Evolutionary conservation across 1,140 invertebrate genomes (phyloP).

Genomic region (Diachasma alloeum): DNA sequence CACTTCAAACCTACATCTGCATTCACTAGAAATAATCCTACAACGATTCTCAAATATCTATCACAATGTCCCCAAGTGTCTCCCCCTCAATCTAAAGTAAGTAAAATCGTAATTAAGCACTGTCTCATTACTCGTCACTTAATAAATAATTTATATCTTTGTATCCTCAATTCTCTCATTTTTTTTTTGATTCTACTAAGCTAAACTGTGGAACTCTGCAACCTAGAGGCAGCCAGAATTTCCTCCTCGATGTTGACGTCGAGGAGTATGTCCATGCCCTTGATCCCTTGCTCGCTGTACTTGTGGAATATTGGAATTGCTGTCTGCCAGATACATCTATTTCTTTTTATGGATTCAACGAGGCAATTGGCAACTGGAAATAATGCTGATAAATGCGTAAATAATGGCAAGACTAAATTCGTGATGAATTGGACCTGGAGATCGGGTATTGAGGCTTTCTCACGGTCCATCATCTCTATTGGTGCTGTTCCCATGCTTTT

Average conservation of each 20-base stretch:
- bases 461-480: conserved; percentile 82
- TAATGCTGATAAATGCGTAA: conserved; percentile 55
- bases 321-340: conserved; percentile 47
- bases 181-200: background rate
- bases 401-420: conserved; percentile 59
- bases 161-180: background rate
- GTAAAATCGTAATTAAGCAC: background rate
- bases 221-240: conserved; percentile 32
- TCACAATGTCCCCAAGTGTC: conserved; percentile 1
- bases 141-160: background rate
- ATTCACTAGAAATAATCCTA: conserved; percentile 11
- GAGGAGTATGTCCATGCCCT: conserved; percentile 47
- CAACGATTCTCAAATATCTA: conserved; percentile 13
- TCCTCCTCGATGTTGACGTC: conserved; percentile 47
- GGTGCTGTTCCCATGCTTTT: conserved; percentile 81
- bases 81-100: background rate
- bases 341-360: conserved; percentile 44
- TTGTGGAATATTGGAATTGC: conserved; percentile 45
- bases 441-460: conserved; percentile 82
- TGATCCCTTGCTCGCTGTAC: conserved; percentile 41
- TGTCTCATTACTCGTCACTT: background rate
- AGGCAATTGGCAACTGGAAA: conserved; percentile 46
- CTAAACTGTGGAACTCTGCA: background rate
- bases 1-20: conserved; percentile 16
- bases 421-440: conserved; percentile 83